These are phyloP conservation scores for Trimorus sp. DNA, from an alignment of 2,888 invertebrate genomes.

Conservation along the genomic window DNA sequence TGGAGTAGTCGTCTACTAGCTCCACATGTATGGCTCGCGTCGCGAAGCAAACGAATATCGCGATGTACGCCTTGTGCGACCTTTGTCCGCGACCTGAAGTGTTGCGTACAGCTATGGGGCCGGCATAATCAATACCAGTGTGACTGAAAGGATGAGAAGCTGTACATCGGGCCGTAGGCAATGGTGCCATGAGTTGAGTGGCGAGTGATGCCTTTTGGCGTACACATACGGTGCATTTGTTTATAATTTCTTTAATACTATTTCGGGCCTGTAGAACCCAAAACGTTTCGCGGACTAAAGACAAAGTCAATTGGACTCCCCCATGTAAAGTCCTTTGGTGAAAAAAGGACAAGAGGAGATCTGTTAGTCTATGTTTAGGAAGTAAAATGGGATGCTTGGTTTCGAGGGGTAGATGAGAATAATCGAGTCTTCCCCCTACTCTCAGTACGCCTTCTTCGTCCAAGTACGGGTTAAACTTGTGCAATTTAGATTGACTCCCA, in stretches of 20 bases:
- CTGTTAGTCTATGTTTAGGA: neutral
- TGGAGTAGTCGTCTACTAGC: neutral
- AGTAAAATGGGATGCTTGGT: neutral
- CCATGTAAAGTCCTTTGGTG: constrained; percentile 7
- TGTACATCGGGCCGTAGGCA: neutral
- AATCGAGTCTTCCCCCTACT: too few species aligned
- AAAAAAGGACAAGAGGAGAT: neutral
- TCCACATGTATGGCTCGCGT: constrained; percentile 2
- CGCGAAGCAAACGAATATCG: constrained; percentile 7
- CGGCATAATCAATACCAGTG: constrained; percentile 9
- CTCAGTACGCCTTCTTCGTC: too few species aligned
- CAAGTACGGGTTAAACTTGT: too few species aligned
- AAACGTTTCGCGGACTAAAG: neutral
- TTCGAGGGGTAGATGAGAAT: too few species aligned
- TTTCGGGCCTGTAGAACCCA: constrained; percentile 4
- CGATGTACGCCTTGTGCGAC: neutral
- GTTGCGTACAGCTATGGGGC: neutral
- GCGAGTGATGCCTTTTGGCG: neutral
- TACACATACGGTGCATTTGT: constrained; percentile 10
- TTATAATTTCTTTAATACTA: neutral
- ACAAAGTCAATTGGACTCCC: neutral
- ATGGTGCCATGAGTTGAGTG: neutral
- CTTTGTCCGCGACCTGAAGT: neutral
- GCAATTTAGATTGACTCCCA: too few species aligned
- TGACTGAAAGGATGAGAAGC: neutral